Evolutionary conservation across 2,888 invertebrate species (phyloP).

Genomic region (Orthosia cruda): DNA sequence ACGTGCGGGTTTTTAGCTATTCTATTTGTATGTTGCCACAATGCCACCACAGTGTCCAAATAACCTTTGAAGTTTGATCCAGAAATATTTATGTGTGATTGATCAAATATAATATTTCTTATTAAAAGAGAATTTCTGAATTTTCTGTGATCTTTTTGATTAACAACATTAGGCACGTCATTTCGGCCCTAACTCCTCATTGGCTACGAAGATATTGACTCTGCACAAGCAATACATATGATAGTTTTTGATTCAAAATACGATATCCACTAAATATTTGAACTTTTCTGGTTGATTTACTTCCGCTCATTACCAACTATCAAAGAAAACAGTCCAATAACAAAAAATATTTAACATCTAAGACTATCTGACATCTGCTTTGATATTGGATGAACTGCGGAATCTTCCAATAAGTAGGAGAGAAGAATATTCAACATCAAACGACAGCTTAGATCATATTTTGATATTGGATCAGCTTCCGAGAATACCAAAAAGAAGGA

Average conservation of each 20-base stretch:
- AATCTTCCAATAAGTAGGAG: not conserved
- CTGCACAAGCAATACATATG: not conserved
- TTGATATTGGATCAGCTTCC: not conserved
- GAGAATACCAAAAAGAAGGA: not conserved
- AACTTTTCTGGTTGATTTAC: not conserved
- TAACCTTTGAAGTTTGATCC: slow-evolving; percentile 34
- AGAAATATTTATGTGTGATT: slow-evolving; percentile 1
- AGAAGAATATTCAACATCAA: not conserved
- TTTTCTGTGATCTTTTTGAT: slow-evolving; percentile 41
- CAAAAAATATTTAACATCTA: not conserved
- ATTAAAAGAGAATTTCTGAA: not conserved
- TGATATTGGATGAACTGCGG: not conserved
- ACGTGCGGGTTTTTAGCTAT: not conserved
- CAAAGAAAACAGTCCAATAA: slow-evolving; percentile 7
- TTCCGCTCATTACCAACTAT: not conserved
- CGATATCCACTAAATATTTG: not conserved
- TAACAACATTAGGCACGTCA: not conserved
- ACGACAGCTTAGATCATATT: not conserved
- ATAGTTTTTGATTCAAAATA: no score
- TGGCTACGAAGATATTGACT: slow-evolving; percentile 1
- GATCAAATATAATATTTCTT: slow-evolving; percentile 22
- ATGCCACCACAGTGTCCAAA: slow-evolving; percentile 8
- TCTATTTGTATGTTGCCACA: not conserved
- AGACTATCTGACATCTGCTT: not conserved
- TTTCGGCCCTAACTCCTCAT: slow-evolving; percentile 1